These are phyloP conservation scores for Phalacrocorax pelagicus DNA, from an alignment of 2,113 vertebrate species.

Conservation along the genomic window DNA sequence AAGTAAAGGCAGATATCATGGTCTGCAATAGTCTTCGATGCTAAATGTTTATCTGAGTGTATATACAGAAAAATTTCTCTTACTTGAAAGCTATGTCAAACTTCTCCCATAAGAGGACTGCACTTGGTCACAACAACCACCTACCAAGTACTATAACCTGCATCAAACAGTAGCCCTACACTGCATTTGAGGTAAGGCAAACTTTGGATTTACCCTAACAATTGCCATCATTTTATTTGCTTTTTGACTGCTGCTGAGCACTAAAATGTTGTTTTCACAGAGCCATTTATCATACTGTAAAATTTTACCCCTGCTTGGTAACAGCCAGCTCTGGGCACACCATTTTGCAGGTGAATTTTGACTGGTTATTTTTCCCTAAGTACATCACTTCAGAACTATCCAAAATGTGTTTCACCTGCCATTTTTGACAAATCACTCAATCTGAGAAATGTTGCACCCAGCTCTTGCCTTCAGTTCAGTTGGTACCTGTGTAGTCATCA, in stretches of 20 bases:
- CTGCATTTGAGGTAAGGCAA: background rate
- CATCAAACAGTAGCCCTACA: background rate
- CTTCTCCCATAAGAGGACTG: background rate
- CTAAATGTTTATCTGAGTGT: background rate
- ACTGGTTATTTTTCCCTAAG: background rate
- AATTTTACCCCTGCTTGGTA: background rate
- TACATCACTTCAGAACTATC: background rate
- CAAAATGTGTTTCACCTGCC: background rate
- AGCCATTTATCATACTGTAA: background rate
- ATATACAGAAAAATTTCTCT: background rate
- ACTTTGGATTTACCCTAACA: background rate
- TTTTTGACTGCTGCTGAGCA: background rate
- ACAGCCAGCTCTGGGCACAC: background rate
- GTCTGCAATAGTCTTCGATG: background rate
- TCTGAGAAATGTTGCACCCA: background rate
- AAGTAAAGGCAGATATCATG: background rate
- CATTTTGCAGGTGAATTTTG: background rate
- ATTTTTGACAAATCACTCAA: background rate
- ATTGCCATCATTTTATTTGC: background rate
- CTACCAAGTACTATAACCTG: background rate
- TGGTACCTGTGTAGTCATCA: background rate
- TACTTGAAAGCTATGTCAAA: background rate
- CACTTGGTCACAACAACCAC: background rate
- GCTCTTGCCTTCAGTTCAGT: background rate
- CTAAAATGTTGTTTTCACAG: background rate